Percentiles rank a stretch among this genome's conserved stretches.
Conservation (phyloP, 2,888 invertebrate species). For the Megamerina dolium region DNA sequence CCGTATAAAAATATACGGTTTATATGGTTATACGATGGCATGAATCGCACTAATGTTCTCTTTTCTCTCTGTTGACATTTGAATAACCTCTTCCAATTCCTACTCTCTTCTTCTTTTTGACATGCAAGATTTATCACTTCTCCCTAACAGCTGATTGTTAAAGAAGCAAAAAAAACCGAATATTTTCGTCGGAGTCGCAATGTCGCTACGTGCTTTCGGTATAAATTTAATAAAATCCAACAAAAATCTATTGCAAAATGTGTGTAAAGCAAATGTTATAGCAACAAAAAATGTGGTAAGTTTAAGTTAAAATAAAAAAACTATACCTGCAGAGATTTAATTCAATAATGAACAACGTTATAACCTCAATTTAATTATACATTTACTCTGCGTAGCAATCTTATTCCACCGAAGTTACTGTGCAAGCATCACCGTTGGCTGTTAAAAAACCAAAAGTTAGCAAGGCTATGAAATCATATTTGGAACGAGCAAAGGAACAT, state of each 20-base stretch:
- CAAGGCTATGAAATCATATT: conserved; percentile 84
- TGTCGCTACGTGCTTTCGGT: conserved; percentile 38
- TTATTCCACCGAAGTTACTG: conserved; percentile 37
- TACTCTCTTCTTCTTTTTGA: no score
- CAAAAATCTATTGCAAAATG: conserved; percentile 32
- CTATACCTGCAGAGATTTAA: conserved; percentile 1
- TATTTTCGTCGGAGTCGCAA: no score
- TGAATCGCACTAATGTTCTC: no score
- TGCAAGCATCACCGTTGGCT: conserved; percentile 36
- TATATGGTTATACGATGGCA: no score
- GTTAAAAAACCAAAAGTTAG: conserved; percentile 60
- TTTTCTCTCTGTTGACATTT: no score
- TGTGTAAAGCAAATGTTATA: conserved; percentile 18
- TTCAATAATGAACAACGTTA: conserved; percentile 2
- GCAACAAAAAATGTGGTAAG: conserved; percentile 22
- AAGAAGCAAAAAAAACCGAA: no score
- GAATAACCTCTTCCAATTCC: no score
- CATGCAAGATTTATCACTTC: no score
- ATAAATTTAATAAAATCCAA: conserved; percentile 38
- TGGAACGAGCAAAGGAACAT: conserved; percentile 74
- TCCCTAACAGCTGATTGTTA: no score
- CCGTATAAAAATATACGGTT: no score
- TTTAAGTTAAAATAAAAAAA: not conserved
- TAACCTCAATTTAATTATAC: no score
- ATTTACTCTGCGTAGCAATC: no score